Conservation (phyloP, 2,113 vertebrate genomes). For the Ranitomeya imitator region DNA sequence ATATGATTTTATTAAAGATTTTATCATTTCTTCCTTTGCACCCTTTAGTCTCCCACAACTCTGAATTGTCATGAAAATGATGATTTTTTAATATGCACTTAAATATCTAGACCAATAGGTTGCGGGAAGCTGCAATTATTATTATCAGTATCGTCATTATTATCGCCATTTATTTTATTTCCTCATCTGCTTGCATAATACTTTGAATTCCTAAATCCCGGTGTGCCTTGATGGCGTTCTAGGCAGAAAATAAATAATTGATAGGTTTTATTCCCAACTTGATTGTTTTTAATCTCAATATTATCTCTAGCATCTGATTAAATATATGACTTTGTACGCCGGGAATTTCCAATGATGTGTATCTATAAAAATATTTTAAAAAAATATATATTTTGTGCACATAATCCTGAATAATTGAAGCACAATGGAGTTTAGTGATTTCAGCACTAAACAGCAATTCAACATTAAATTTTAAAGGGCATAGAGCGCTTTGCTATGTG, state of each 20-base stretch:
- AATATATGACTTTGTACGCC: slow-evolving; percentile 51
- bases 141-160: neutral
- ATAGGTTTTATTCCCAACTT: slow-evolving; percentile 42
- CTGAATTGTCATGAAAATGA: neutral
- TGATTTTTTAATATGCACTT: neutral
- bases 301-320: slow-evolving; percentile 53
- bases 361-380: slow-evolving; percentile 38
- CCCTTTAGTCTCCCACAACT: neutral
- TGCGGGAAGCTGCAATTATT: neutral
- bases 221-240: neutral
- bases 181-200: slow-evolving; percentile 4
- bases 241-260: slow-evolving; percentile 49
- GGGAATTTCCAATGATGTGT: slow-evolving; percentile 33
- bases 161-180: slow-evolving; percentile 23
- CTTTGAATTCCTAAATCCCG: neutral
- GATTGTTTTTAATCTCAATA: slow-evolving; percentile 55
- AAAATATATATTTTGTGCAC: slow-evolving; percentile 21
- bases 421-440: slow-evolving; percentile 49
- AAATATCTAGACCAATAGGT: neutral
- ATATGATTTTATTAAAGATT: neutral
- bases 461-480: slow-evolving; percentile 58
- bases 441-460: slow-evolving; percentile 51
- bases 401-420: slow-evolving; percentile 57
- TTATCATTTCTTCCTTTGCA: neutral
- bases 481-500: slow-evolving; percentile 35